Conservation (phyloP, 1,140 invertebrate species). For the Drosophila trapezifrons region DNA sequence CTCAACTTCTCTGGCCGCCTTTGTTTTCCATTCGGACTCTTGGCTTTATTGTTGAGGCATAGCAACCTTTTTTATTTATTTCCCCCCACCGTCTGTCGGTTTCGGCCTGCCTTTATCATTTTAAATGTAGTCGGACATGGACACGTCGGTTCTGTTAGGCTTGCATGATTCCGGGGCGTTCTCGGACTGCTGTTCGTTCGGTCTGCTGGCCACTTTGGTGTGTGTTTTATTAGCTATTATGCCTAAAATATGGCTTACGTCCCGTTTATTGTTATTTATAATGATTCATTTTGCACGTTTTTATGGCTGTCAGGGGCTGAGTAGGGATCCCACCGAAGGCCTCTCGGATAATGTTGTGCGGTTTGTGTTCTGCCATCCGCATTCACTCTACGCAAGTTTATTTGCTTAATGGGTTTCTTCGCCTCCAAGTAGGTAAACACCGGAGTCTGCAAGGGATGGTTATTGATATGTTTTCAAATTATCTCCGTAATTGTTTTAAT, state of each 20-base stretch:
- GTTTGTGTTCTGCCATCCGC: slow-evolving; percentile 47
- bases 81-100: slow-evolving; percentile 26
- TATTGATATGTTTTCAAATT: slow-evolving; percentile 51
- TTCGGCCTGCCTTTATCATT: slow-evolving; percentile 70
- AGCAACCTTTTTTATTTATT: slow-evolving; percentile 39
- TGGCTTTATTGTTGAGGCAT: slow-evolving; percentile 46
- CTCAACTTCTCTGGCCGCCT: slow-evolving; percentile 17
- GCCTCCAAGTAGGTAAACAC: slow-evolving; percentile 1
- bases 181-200: slow-evolving; percentile 18
- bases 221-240: slow-evolving; percentile 81
- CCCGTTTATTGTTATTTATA: slow-evolving; percentile 80
- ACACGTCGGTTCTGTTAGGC: slow-evolving; percentile 69
- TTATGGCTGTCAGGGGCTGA: slow-evolving; percentile 68
- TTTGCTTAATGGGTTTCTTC: slow-evolving; percentile 43
- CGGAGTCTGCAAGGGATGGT: not conserved
- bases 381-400: slow-evolving; percentile 41
- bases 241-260: slow-evolving; percentile 78
- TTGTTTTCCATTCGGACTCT: slow-evolving; percentile 51
- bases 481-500: slow-evolving; percentile 38
- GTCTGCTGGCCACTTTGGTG: slow-evolving; percentile 59
- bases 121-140: slow-evolving; percentile 72
- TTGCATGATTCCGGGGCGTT: slow-evolving; percentile 65
- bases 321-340: slow-evolving; percentile 40
- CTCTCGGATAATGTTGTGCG: slow-evolving; percentile 47
- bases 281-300: slow-evolving; percentile 79